Conservation (phyloP, 2,113 vertebrate genomes). For the Daphoenositta chrysoptera region DNA sequence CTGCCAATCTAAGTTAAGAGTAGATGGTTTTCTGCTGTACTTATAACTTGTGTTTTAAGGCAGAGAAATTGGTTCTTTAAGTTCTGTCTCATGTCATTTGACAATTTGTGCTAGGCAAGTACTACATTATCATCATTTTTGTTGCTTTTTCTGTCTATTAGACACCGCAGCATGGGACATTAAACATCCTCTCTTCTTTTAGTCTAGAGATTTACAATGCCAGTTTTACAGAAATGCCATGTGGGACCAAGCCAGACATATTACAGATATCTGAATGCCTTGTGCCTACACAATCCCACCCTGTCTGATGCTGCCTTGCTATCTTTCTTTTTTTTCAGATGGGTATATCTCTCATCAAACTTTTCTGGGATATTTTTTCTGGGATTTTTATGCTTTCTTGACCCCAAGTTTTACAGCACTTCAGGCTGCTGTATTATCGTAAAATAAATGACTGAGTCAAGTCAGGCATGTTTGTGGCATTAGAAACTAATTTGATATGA, state of each 20-base stretch:
- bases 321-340: not conserved
- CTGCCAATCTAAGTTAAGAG: not conserved
- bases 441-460: not conserved
- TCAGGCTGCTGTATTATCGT: not conserved
- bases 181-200: constrained; percentile 20
- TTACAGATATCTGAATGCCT: not conserved
- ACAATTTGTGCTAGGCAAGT: not conserved
- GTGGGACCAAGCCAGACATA: not conserved
- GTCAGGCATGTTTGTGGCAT: not conserved
- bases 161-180: not conserved
- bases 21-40: not conserved
- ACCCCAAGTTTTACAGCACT: not conserved
- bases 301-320: not conserved
- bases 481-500: not conserved
- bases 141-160: constrained; percentile 32
- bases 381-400: not conserved
- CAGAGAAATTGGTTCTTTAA: not conserved
- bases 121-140: not conserved
- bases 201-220: constrained; percentile 21
- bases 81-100: constrained; percentile 3
- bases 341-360: not conserved
- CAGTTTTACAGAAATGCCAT: not conserved
- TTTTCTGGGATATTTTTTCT: not conserved
- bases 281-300: not conserved
- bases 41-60: not conserved